phyloP scores from a whole-genome alignment of 1,140 invertebrate species.

The Achatina immaculata region DNA sequence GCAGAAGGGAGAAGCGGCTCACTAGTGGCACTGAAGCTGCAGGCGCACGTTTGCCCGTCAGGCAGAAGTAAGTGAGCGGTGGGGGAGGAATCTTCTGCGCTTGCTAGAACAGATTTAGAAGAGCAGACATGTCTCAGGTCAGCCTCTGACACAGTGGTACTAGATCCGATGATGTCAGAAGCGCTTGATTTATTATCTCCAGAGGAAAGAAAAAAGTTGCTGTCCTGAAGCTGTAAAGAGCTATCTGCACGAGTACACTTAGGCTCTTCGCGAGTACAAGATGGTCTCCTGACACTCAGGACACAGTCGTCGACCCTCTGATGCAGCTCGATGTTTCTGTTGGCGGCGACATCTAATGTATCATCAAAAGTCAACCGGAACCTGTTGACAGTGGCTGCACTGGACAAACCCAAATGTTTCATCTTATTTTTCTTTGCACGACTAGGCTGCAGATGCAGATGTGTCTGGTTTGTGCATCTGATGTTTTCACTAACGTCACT shows the following conservation, averaged over 20 bases:
- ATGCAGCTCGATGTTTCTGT: constrained; percentile 16
- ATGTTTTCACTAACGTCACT: too few relatives aligned
- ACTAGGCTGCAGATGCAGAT: too few relatives aligned
- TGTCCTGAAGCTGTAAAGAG: neutral
- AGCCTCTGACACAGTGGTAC: too few relatives aligned
- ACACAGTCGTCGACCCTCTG: neutral
- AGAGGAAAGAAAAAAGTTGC: neutral
- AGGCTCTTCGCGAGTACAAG: constrained; percentile 9
- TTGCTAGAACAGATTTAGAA: neutral
- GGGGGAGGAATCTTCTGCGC: neutral
- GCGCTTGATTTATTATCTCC: neutral
- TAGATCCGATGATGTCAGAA: too few relatives aligned
- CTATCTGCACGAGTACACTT: neutral
- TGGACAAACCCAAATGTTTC: constrained; percentile 18
- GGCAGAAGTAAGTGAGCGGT: neutral
- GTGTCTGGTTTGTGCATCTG: too few relatives aligned
- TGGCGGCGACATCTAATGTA: constrained; percentile 17
- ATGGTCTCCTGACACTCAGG: neutral
- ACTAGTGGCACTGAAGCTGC: neutral
- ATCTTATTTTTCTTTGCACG: constrained; percentile 29
- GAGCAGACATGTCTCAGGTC: too few relatives aligned
- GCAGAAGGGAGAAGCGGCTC: neutral
- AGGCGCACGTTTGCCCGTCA: neutral
- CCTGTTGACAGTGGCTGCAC: neutral
- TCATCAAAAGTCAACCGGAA: constrained; percentile 31